phyloP scores from a whole-genome alignment of 2,113 vertebrate species.

The Salvelinus sp. region DNA sequence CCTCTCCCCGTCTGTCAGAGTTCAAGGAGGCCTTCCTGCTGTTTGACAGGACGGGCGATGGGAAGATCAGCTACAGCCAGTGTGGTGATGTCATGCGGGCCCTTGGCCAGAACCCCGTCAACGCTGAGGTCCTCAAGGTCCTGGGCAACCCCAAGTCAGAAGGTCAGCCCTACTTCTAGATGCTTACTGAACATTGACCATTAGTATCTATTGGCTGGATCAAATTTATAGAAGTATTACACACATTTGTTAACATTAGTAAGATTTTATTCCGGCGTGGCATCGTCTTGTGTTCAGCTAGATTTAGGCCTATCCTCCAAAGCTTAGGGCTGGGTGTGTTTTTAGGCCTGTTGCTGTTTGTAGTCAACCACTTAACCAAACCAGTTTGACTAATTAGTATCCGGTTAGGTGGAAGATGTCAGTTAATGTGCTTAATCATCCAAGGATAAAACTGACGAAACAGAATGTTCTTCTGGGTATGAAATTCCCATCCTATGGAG shows the following conservation, averaged over 20 bases:
- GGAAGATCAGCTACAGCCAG: slow-evolving; percentile 88
- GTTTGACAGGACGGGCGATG: slow-evolving; percentile 87
- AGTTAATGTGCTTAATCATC: background rate
- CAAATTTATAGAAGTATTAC: background rate
- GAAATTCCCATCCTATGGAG: background rate
- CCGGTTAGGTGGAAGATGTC: background rate
- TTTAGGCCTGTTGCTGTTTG: background rate
- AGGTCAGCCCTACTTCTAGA: slow-evolving; percentile 66
- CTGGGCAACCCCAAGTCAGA: slow-evolving; percentile 91
- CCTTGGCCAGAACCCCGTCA: slow-evolving; percentile 91
- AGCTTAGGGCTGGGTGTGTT: background rate
- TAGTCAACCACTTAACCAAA: background rate
- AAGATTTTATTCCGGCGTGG: background rate
- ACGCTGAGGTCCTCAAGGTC: slow-evolving; percentile 90
- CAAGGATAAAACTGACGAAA: background rate
- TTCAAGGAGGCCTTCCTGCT: slow-evolving; percentile 91
- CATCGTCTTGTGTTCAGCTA: background rate
- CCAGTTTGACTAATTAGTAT: background rate
- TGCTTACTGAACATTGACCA: background rate
- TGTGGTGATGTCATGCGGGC: slow-evolving; percentile 91
- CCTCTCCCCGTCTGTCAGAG: slow-evolving; percentile 65
- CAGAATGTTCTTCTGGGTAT: background rate
- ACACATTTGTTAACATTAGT: background rate
- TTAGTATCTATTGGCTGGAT: background rate
- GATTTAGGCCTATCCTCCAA: background rate